These are phyloP conservation scores for Zingel zingel DNA, from an alignment of 2,113 vertebrate species.

Conservation along the genomic window DNA sequence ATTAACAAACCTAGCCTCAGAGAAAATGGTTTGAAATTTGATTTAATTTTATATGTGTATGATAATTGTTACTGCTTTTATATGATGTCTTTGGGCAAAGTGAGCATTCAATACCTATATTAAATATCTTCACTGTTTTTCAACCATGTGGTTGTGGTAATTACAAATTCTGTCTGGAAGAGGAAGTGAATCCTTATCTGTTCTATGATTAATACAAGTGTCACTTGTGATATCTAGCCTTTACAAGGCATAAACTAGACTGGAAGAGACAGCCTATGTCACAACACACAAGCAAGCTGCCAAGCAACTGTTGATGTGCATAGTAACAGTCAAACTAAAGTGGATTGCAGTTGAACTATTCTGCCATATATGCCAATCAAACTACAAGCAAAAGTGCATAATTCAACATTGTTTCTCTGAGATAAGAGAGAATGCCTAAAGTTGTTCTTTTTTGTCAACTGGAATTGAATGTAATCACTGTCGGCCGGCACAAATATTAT, in stretches of 20 bases:
- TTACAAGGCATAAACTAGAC: constrained; percentile 37
- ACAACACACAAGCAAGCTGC: constrained; percentile 10
- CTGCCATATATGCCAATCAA: constrained; percentile 18
- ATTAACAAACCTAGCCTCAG: neutral
- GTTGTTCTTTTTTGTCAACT: constrained; percentile 39
- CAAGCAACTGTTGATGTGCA: constrained; percentile 27
- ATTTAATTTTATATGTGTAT: neutral
- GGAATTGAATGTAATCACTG: constrained; percentile 40
- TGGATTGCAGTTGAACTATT: constrained; percentile 36
- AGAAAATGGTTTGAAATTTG: constrained; percentile 3
- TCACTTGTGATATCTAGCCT: constrained; percentile 35
- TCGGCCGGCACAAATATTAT: constrained; percentile 45
- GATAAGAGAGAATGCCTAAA: constrained; percentile 38
- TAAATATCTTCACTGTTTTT: constrained; percentile 31
- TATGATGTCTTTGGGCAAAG: neutral
- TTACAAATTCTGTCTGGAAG: constrained; percentile 24
- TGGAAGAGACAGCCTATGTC: constrained; percentile 2
- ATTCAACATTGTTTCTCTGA: constrained; percentile 36
- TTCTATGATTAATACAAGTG: constrained; percentile 53
- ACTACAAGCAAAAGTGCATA: constrained; percentile 31
- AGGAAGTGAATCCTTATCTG: constrained; percentile 34
- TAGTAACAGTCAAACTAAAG: constrained; percentile 29
- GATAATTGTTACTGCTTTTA: constrained; percentile 5
- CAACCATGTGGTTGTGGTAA: neutral
- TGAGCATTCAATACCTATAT: constrained; percentile 1